Conservation (phyloP, 1,140 invertebrate genomes). For the Diuraphis noxia region DNA sequence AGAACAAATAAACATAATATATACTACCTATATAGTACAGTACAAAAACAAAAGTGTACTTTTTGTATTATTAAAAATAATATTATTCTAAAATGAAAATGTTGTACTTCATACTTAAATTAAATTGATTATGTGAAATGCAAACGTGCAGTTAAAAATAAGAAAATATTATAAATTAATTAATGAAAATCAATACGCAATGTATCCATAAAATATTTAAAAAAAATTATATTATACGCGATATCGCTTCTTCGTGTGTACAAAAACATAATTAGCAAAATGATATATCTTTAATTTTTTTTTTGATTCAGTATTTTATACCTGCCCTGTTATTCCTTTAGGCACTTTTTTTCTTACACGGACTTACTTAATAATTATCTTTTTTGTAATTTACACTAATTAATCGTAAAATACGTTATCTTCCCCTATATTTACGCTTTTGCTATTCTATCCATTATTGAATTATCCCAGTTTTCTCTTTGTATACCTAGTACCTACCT, state of each 20-base stretch:
- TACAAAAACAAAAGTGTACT: no score
- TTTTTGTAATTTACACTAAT: background rate
- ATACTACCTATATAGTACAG: no score
- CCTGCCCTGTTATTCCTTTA: background rate
- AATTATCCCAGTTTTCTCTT: background rate
- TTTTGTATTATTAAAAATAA: background rate
- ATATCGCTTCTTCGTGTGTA: background rate
- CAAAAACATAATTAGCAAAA: background rate
- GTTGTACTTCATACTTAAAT: background rate
- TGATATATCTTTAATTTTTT: background rate
- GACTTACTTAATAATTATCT: background rate
- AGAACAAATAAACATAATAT: background rate
- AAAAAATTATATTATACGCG: background rate
- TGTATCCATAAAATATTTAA: background rate
- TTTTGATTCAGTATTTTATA: background rate
- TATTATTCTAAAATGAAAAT: background rate
- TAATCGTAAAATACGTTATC: background rate
- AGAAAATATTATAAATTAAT: background rate
- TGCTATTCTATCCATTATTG: background rate
- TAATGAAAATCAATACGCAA: background rate
- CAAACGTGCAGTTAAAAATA: background rate
- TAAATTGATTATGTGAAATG: background rate
- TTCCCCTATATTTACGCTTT: background rate
- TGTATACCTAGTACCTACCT: no score
- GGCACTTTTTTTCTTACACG: background rate